Evolutionary conservation across 2,888 invertebrate genomes (phyloP), one percentile per base, ranked within the genome.

Genomic region (Drosophila macrospina): DNA sequence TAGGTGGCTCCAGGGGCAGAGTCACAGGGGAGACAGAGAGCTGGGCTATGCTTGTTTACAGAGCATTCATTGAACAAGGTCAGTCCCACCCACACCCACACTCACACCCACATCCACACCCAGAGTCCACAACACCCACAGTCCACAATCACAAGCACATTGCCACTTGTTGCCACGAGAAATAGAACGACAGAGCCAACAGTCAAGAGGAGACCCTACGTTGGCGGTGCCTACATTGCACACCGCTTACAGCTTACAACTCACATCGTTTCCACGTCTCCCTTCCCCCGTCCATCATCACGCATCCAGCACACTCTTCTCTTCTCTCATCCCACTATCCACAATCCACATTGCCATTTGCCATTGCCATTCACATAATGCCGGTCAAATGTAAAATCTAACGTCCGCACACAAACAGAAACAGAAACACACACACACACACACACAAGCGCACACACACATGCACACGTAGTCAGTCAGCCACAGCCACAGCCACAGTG

Each of bases 321-420:
- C 34, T 24, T 24, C 24, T 26, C 24, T 15, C 24, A 34, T 26
- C 36, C 15, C 24, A 15, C 26, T 5, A 11, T 16, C 20, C 42
- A 42, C 26, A 7, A 11, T 41, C 44, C 28, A 36, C 36, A 37
- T 42, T 10, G 47, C 41, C 67, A 54, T 41, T 41, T 59, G 24
- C 37, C 59, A 51, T 37, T 56, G 71, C 54, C 50, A 60, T 67
- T 57, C 60, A 63, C 55, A 70, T 60, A 71, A 67, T 80, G 82
- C 83, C 85, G 87, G 86, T 84, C 82, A 87, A 79, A 83, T 83
- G 82, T 83, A 85, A 86, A 87, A 82, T 55, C 54, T 32, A 41
- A 54, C 32, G 54, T 42, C 20, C 54, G 20, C 42, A 42, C 51
- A 50, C 48, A 48, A n/a, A 61, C 36, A 52, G 16, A 69, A 7